Evolutionary conservation across 2,797 vertebrate species (phyloP).

Genomic region (Poecilia gillii): DNA sequence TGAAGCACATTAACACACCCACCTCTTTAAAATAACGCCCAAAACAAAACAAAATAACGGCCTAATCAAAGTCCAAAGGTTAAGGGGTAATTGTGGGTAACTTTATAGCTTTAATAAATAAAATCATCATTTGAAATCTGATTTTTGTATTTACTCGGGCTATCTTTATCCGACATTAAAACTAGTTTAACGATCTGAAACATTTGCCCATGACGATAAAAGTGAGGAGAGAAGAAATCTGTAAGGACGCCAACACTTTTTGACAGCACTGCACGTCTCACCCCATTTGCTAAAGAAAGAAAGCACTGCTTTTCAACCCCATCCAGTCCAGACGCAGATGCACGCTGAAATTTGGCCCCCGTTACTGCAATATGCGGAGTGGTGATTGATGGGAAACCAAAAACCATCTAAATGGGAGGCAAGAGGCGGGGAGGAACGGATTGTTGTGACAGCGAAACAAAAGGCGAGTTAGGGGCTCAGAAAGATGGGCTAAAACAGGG

Average conservation of each 20-base stretch:
- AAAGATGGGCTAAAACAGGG: slow-evolving; percentile 14
- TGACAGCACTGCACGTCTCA: neutral
- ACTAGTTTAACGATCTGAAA: neutral
- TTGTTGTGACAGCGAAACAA: slow-evolving; percentile 17
- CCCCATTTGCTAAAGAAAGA: slow-evolving; percentile 23
- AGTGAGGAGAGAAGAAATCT: neutral
- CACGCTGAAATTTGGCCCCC: slow-evolving; percentile 66
- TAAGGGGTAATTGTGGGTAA: neutral
- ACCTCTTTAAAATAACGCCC: neutral
- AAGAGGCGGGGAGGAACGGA: slow-evolving; percentile 14
- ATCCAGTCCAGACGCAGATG: slow-evolving; percentile 39
- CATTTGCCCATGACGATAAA: neutral
- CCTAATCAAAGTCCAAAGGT: neutral
- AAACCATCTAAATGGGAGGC: slow-evolving; percentile 64
- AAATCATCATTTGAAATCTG: neutral
- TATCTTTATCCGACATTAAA: neutral
- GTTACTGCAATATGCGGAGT: slow-evolving; percentile 71
- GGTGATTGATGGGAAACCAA: slow-evolving; percentile 76
- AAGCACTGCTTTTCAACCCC: slow-evolving; percentile 34
- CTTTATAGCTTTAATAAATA: neutral
- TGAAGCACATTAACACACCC: neutral
- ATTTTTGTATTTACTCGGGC: neutral
- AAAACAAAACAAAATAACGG: neutral
- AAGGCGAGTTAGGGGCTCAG: slow-evolving; percentile 6
- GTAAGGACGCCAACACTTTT: neutral